Evolutionary conservation across 2,797 vertebrate species (phyloP).

Genomic region (Linurgus olivaceus): DNA sequence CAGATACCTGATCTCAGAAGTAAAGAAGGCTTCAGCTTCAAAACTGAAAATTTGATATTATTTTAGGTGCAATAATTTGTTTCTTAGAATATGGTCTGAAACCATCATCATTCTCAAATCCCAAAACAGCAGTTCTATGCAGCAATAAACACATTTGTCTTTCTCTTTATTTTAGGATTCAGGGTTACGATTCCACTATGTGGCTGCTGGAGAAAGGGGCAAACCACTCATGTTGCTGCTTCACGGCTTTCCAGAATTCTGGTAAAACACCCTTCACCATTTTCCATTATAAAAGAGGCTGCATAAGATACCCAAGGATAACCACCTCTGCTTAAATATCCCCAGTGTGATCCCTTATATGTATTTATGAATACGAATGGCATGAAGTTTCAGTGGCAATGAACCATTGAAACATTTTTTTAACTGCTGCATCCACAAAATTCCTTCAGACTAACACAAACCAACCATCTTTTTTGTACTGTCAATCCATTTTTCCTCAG

Average conservation of each 20-base stretch:
- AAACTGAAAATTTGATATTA: neutral
- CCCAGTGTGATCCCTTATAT: neutral
- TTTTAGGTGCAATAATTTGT: neutral
- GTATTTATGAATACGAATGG: neutral
- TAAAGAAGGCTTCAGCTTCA: neutral
- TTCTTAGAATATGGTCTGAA: neutral
- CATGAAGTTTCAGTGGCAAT: neutral
- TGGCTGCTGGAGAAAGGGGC: constrained; percentile 94
- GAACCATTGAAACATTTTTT: neutral
- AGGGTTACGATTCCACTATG: constrained; percentile 96
- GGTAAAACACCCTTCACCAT: constrained; percentile 77
- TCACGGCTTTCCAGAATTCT: constrained; percentile 99
- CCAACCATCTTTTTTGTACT: neutral
- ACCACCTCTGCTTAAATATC: neutral
- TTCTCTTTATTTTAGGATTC: constrained; percentile 84
- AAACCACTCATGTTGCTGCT: constrained; percentile 97
- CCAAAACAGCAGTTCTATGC: neutral
- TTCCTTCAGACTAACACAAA: neutral
- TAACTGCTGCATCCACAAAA: neutral
- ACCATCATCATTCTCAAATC: neutral
- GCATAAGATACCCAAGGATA: neutral
- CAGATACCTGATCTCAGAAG: neutral
- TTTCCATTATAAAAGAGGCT: neutral
- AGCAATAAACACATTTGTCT: neutral
- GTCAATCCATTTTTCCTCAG: neutral